A percentile compares a stretch with the other conserved stretches of the same genome.
phyloP scores from a whole-genome alignment of 2,888 invertebrate genomes.

The Watsonalla binaria region DNA sequence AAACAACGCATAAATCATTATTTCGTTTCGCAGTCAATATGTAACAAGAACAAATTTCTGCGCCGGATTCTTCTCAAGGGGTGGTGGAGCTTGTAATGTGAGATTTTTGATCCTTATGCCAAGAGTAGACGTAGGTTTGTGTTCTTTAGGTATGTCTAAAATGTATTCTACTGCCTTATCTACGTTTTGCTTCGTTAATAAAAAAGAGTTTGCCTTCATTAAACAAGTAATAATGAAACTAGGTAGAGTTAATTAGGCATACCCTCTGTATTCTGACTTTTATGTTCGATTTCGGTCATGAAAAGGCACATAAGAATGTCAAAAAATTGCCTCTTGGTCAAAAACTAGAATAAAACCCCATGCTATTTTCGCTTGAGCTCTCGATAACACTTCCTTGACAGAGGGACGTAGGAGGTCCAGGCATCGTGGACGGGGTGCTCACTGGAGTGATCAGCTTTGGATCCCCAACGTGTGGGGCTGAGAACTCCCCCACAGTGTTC shows the following conservation, averaged over 20 bases:
- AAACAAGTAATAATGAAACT: no score
- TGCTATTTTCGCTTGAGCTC: background rate
- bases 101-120: slow-evolving; percentile 15
- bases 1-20: background rate
- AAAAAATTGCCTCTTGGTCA: background rate
- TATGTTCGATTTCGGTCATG: no score
- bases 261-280: no score
- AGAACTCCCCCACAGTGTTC: slow-evolving; percentile 62
- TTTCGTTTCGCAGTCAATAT: slow-evolving; percentile 42
- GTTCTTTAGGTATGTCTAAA: no score
- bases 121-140: no score
- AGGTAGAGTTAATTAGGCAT: no score
- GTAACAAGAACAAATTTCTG: slow-evolving; percentile 53
- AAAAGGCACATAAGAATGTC: background rate
- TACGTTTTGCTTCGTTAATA: no score
- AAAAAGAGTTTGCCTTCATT: no score
- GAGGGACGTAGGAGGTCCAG: slow-evolving; percentile 64
- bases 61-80: slow-evolving; percentile 56
- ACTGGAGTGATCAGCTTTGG: slow-evolving; percentile 60
- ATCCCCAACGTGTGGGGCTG: slow-evolving; percentile 50
- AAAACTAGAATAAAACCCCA: background rate
- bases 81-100: slow-evolving; percentile 63
- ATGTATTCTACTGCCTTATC: background rate
- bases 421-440: slow-evolving; percentile 39
- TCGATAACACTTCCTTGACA: slow-evolving; percentile 14